Conservation (phyloP, 2,113 vertebrate genomes). For the Gopherus flavomarginatus region DNA sequence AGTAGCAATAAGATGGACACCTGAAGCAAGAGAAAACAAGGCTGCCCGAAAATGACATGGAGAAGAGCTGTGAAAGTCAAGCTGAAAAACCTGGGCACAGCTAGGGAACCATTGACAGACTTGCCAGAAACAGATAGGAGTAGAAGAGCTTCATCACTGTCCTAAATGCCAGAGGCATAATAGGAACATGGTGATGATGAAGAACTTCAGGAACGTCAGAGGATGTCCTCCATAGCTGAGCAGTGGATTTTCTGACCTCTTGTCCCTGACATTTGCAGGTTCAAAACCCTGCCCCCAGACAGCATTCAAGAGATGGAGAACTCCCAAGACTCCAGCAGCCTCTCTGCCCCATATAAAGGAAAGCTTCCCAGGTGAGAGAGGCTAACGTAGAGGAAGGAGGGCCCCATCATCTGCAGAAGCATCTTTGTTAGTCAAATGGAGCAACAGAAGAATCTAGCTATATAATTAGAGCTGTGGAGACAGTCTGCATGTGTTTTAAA, state of each 20-base stretch:
- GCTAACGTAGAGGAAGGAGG: background rate
- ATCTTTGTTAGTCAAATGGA: background rate
- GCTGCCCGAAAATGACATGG: too few relatives aligned
- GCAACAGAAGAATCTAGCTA: background rate
- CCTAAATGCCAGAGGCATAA: too few relatives aligned
- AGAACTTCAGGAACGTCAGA: too few relatives aligned
- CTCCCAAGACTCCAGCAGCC: background rate
- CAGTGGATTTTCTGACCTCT: rapidly evolving
- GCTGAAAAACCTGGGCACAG: too few relatives aligned
- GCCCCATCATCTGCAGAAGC: background rate
- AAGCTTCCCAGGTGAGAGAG: background rate
- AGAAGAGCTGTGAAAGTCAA: too few relatives aligned
- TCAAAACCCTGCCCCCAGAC: background rate
- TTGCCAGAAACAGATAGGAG: too few relatives aligned
- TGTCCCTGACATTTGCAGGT: background rate
- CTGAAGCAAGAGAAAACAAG: too few relatives aligned
- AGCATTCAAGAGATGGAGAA: background rate
- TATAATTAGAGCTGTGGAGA: background rate
- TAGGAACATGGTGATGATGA: too few relatives aligned
- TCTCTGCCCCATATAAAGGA: background rate
- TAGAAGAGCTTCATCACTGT: too few relatives aligned
- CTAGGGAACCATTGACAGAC: too few relatives aligned
- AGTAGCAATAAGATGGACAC: too few relatives aligned
- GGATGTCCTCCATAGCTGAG: background rate
- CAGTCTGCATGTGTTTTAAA: background rate